Conservation (phyloP, 64 coral and sea anemone species). For the Astreopora myriophthalma region DNA sequence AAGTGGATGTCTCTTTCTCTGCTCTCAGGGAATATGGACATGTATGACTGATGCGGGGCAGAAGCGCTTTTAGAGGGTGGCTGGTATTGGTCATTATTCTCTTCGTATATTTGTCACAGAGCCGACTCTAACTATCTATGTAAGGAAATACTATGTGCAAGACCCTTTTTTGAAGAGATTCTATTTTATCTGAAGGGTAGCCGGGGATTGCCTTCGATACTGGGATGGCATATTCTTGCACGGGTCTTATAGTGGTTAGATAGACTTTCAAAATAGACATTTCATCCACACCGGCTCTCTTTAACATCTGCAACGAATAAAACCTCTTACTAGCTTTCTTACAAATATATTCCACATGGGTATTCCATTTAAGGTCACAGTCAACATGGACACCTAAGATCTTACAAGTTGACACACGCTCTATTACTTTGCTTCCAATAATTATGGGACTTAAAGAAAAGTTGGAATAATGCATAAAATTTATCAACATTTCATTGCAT, state of each 20-base stretch:
- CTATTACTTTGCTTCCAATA: slow-evolving; percentile 59
- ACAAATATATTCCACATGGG: slow-evolving; percentile 46
- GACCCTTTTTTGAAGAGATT: slow-evolving; percentile 19
- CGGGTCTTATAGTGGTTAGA: slow-evolving; percentile 42
- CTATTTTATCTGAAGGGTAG: slow-evolving; percentile 31
- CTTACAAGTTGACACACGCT: slow-evolving; percentile 64
- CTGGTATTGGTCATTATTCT: no score
- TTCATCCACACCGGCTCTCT: slow-evolving; percentile 28
- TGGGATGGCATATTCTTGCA: slow-evolving; percentile 5
- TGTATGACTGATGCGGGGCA: no score
- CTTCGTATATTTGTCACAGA: no score
- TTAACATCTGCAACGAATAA: slow-evolving; percentile 43
- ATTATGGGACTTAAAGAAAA: slow-evolving; percentile 47
- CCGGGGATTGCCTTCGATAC: slow-evolving; percentile 57
- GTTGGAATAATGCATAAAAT: slow-evolving; percentile 65
- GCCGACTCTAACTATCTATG: no score
- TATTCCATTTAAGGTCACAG: slow-evolving; percentile 72
- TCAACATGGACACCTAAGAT: slow-evolving; percentile 62
- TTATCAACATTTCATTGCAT: slow-evolving; percentile 68
- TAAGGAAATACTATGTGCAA: no score
- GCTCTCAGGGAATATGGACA: no score
- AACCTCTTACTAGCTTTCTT: slow-evolving; percentile 57
- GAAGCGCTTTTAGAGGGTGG: no score
- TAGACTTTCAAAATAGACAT: no score
- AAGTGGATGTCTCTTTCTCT: no score